phyloP scores from a whole-genome alignment of 2,797 vertebrate species.

The Sebastes alutus region DNA sequence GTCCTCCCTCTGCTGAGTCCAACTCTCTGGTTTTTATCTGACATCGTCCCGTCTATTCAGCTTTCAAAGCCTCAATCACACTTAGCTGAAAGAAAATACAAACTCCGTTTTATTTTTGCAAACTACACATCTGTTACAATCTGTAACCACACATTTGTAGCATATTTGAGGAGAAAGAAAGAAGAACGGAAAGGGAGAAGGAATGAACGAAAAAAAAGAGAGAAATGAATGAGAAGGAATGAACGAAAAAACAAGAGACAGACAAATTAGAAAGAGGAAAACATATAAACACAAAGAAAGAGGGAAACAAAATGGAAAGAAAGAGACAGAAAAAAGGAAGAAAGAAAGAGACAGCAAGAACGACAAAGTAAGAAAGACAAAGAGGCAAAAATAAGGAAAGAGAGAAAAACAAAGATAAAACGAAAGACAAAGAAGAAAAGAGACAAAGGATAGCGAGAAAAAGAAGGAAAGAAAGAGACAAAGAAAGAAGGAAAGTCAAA shows the following conservation, averaged over 20 bases:
- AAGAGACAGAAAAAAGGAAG: too few relatives aligned
- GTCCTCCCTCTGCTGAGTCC: not conserved
- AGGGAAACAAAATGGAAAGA: too few relatives aligned
- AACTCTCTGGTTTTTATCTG: not conserved
- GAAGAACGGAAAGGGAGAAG: not conserved
- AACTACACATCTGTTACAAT: not conserved
- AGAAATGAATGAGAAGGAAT: not conserved
- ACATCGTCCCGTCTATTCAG: not conserved
- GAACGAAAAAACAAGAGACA: not conserved
- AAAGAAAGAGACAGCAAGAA: too few relatives aligned
- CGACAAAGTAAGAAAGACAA: too few relatives aligned
- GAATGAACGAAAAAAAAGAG: rapidly evolving
- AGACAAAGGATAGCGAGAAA: too few relatives aligned
- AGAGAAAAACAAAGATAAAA: too few relatives aligned
- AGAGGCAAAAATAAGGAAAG: rapidly evolving
- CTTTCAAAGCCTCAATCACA: not conserved
- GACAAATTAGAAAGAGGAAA: too few relatives aligned
- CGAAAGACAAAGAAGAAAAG: rapidly evolving
- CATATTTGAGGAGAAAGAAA: not conserved
- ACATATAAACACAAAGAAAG: too few relatives aligned
- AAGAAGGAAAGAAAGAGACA: too few relatives aligned
- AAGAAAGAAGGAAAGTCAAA: too few relatives aligned
- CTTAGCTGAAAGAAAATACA: not conserved
- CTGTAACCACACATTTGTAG: not conserved
- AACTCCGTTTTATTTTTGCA: not conserved